A percentile compares a stretch with the other conserved stretches of the same genome.
Evolutionary conservation across 2,888 invertebrate species (phyloP).

Genomic region (Lobophora halterata): DNA sequence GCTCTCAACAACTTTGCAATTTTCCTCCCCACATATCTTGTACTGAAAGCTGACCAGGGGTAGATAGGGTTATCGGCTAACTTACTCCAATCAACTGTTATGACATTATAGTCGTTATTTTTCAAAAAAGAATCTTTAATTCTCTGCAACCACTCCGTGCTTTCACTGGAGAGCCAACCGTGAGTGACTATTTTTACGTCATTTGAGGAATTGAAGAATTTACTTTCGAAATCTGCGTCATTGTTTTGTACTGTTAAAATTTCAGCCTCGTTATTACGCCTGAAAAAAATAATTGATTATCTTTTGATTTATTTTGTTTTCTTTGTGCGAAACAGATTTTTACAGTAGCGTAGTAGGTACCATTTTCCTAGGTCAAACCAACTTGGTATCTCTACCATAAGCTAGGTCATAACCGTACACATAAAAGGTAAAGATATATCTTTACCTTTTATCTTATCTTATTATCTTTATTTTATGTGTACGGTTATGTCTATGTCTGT

Average conservation of each 20-base stretch:
- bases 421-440: no score
- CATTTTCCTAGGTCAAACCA: no score
- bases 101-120: constrained; percentile 70
- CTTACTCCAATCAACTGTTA: constrained; percentile 72
- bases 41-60: constrained; percentile 63
- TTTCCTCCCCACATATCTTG: constrained; percentile 65
- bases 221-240: constrained; percentile 44
- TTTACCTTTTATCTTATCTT: no score
- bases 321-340: no score
- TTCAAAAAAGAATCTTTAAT: constrained; percentile 68
- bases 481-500: no score
- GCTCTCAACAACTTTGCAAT: constrained; percentile 52
- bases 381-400: no score
- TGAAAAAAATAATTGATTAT: no score
- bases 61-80: constrained; percentile 61
- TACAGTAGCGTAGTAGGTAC: no score
- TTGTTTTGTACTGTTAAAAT: constrained; percentile 42
- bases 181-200: constrained; percentile 76
- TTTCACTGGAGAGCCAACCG: constrained; percentile 72
- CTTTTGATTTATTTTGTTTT: no score
- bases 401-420: no score
- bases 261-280: constrained; percentile 55
- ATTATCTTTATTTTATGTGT: no score
- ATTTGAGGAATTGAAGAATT: constrained; percentile 62
- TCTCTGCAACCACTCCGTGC: constrained; percentile 54